Evolutionary conservation across 1,140 invertebrate species (phyloP).

Genomic region (Babylonia areolata): DNA sequence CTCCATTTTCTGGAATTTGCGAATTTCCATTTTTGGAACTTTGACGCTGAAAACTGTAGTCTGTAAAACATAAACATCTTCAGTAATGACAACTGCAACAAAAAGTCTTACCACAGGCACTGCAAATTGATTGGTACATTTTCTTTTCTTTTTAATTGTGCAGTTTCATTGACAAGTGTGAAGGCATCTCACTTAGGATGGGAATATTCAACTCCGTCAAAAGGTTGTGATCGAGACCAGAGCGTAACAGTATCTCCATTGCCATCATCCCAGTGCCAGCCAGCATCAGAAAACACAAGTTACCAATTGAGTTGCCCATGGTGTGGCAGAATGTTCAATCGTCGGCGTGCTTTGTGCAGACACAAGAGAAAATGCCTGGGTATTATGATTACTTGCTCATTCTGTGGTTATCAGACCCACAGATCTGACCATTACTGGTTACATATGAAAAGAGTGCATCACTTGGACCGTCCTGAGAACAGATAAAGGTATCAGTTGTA

Average conservation of each 20-base stretch:
- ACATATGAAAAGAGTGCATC: constrained; percentile 26
- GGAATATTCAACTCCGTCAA: background rate
- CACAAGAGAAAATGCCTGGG: constrained; percentile 42
- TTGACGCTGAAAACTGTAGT: no score
- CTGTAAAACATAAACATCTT: no score
- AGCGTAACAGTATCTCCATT: background rate
- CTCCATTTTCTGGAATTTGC: no score
- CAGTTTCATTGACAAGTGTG: background rate
- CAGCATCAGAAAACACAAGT: background rate
- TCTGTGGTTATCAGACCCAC: constrained; percentile 30
- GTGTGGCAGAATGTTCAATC: constrained; percentile 12
- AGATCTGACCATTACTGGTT: constrained; percentile 35
- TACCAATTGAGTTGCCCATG: background rate
- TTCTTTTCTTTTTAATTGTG: background rate
- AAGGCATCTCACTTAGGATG: background rate
- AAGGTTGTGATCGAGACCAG: background rate
- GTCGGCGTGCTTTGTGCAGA: background rate
- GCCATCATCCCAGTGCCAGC: background rate
- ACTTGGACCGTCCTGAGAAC: background rate
- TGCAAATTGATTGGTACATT: background rate
- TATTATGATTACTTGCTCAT: constrained; percentile 21
- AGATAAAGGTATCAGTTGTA: no score
- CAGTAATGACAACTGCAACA: no score
- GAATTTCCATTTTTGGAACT: no score
- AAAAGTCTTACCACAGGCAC: no score